A percentile compares a stretch with the other conserved stretches of the same genome.
Evolutionary conservation across 2,888 invertebrate species (phyloP).

Genomic region (Molorchus minor): DNA sequence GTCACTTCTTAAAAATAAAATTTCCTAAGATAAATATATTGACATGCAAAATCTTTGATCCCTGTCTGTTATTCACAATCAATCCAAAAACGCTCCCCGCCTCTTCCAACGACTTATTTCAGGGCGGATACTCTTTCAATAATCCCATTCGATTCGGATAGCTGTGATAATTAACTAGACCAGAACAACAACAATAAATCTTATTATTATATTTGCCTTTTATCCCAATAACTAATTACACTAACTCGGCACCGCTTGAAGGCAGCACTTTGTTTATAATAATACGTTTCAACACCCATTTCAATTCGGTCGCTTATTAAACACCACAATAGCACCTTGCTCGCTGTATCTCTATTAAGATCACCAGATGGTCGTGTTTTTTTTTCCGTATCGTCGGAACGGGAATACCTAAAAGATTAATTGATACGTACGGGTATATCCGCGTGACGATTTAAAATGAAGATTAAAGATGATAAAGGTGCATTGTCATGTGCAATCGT

Average conservation of each 20-base stretch:
- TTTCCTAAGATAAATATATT: too few relatives aligned
- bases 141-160: too few relatives aligned
- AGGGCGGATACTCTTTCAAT: too few relatives aligned
- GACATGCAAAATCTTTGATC: too few relatives aligned
- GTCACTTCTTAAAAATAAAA: too few relatives aligned
- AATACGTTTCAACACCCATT: not conserved
- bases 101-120: too few relatives aligned
- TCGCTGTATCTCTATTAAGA: not conserved
- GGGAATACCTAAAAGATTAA: too few relatives aligned
- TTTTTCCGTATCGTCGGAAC: too few relatives aligned
- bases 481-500: slow-evolving; percentile 10
- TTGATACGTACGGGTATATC: not conserved
- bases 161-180: not conserved
- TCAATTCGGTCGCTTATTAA: slow-evolving; percentile 1
- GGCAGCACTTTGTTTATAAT: not conserved
- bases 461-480: slow-evolving; percentile 15
- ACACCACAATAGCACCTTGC: not conserved
- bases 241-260: not conserved
- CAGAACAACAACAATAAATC: not conserved
- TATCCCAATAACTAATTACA: not conserved
- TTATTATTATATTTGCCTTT: not conserved
- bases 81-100: too few relatives aligned
- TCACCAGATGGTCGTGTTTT: not conserved
- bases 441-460: not conserved
- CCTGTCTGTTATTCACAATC: too few relatives aligned